These are phyloP conservation scores for Podargus strigoides DNA, from an alignment of 2,797 vertebrate genomes.

Conservation along the genomic window DNA sequence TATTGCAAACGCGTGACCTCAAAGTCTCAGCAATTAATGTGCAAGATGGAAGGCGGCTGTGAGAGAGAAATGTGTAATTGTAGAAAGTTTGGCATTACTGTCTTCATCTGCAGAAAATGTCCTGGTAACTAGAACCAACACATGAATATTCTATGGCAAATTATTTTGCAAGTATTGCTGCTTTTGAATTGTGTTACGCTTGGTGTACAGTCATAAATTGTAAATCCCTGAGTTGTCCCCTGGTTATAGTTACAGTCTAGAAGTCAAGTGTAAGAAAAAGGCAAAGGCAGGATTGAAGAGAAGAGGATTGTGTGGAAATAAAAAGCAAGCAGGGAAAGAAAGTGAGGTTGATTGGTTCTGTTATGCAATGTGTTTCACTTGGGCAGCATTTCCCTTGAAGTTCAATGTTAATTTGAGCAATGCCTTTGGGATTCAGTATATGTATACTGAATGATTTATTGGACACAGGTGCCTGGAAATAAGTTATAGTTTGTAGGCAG, in stretches of 20 bases:
- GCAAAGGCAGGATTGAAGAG: background rate
- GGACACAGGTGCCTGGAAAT: background rate
- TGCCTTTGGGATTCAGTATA: background rate
- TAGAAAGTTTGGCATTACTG: background rate
- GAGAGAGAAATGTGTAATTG: background rate
- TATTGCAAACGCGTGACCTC: background rate
- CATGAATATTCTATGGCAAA: background rate
- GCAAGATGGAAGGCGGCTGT: background rate
- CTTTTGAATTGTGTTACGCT: background rate
- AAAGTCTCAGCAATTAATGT: background rate
- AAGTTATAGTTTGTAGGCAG: background rate
- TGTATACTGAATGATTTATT: background rate
- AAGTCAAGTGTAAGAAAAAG: background rate
- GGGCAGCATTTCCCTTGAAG: background rate
- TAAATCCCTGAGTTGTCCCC: background rate
- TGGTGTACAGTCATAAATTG: background rate
- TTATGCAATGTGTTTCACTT: background rate
- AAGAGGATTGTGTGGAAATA: background rate
- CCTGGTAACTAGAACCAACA: background rate
- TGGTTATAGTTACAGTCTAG: background rate
- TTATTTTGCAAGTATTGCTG: background rate
- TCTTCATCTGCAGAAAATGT: background rate
- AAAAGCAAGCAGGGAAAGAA: background rate
- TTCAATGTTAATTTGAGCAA: background rate
- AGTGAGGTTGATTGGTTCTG: background rate